A percentile compares a stretch with the other conserved stretches of the same genome.
These are phyloP conservation scores for Augochlorella aurata DNA, from an alignment of 2,888 invertebrate species.

Conservation along the genomic window DNA sequence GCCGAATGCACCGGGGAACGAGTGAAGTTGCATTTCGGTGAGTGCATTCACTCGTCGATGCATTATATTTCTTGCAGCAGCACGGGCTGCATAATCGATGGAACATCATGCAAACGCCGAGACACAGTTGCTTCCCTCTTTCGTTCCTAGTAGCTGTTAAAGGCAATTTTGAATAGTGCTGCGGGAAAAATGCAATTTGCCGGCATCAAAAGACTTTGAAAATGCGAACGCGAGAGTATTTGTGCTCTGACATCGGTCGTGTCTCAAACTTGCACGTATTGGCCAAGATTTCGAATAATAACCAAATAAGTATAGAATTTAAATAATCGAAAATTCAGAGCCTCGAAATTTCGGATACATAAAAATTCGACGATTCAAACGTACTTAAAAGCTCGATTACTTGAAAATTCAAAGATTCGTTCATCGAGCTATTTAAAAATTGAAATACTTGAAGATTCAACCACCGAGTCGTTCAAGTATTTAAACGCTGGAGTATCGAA, in stretches of 20 bases:
- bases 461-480: not conserved
- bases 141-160: not conserved
- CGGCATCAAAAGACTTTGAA: not conserved
- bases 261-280: too few relatives aligned
- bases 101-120: conserved; percentile 10
- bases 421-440: not conserved
- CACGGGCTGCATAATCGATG: conserved; percentile 40
- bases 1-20: not conserved
- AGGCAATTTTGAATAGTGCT: conserved; percentile 2
- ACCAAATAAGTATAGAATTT: too few relatives aligned
- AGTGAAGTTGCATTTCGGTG: conserved; percentile 30
- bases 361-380: too few relatives aligned
- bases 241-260: too few relatives aligned
- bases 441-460: not conserved
- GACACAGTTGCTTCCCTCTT: conserved; percentile 14
- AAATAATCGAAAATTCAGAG: too few relatives aligned
- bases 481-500: not conserved
- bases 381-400: not conserved
- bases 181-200: not conserved
- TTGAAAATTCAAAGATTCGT: not conserved
- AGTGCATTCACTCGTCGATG: conserved; percentile 23
- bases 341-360: not conserved
- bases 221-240: not conserved
- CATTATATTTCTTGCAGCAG: conserved; percentile 27
- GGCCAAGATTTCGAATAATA: too few relatives aligned